phyloP scores from a whole-genome alignment of 2,888 invertebrate species.

The Lasioglossum morio region DNA sequence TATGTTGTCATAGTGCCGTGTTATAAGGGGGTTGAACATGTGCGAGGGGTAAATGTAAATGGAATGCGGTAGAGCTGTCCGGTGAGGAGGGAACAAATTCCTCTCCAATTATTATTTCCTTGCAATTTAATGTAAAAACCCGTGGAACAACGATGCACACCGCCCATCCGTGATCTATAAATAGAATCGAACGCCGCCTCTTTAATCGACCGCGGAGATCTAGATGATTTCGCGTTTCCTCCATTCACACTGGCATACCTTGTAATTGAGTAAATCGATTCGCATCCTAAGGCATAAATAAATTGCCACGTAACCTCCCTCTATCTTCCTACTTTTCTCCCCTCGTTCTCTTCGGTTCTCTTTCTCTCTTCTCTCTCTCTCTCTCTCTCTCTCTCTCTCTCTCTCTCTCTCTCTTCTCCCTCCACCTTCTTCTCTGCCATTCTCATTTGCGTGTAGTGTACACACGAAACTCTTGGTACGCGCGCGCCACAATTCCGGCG shows the following conservation, averaged over 20 bases:
- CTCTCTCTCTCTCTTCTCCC: neutral
- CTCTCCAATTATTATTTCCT: neutral
- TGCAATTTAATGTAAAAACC: neutral
- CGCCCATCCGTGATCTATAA: neutral
- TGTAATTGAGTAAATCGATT: constrained; percentile 68
- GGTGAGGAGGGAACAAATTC: neutral
- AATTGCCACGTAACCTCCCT: constrained; percentile 58
- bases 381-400: neutral
- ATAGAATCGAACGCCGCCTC: neutral
- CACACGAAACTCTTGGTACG: constrained; percentile 14
- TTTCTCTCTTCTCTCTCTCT: neutral
- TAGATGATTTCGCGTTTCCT: constrained; percentile 44
- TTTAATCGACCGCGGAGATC: neutral
- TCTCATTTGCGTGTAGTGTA: constrained; percentile 11
- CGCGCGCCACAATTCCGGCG: constrained; percentile 33
- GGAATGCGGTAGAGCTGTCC: neutral
- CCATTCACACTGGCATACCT: constrained; percentile 44
- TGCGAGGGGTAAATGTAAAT: neutral
- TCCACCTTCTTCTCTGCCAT: no score
- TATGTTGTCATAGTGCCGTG: neutral
- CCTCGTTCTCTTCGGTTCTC: neutral
- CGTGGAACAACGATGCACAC: neutral
- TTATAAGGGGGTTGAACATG: neutral
- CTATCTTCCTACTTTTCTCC: neutral
- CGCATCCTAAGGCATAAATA: constrained; percentile 67